phyloP scores from a whole-genome alignment of 92 coral and sea anemone species.

The Phymanthus crucifer region DNA sequence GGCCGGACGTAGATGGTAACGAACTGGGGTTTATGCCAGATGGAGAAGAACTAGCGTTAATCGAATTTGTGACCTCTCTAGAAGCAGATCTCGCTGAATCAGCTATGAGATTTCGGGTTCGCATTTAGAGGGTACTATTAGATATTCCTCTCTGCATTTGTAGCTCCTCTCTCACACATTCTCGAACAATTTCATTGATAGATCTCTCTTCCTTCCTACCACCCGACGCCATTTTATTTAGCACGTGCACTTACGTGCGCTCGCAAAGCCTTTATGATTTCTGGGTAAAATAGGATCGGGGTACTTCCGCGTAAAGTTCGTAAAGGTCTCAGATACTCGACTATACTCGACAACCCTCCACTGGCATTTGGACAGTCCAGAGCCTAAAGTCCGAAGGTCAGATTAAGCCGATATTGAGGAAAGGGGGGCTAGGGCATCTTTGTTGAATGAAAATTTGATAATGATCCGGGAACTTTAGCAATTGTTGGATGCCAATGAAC shows the following conservation, averaged over 20 bases:
- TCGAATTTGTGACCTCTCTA: conserved; percentile 26
- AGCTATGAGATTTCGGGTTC: conserved; percentile 52
- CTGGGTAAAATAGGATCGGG: not conserved
- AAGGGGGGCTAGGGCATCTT: not conserved
- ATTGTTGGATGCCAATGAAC: not conserved
- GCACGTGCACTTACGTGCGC: not conserved
- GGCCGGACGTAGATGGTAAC: conserved; percentile 8
- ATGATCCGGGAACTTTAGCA: not conserved
- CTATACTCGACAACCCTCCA: not conserved
- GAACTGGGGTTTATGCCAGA: conserved; percentile 13
- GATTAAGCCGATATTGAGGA: not conserved
- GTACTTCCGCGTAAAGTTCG: not conserved
- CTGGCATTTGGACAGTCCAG: not conserved
- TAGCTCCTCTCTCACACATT: conserved; percentile 51
- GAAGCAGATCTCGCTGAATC: conserved; percentile 53
- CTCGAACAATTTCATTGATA: conserved; percentile 38
- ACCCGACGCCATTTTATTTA: not conserved
- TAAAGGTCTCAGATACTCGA: not conserved
- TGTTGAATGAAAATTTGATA: no score
- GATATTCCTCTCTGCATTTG: conserved; percentile 24
- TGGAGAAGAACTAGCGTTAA: no score
- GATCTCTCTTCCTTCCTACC: not conserved
- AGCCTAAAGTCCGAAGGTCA: not conserved
- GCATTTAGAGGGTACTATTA: conserved; percentile 27
- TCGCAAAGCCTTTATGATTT: not conserved